Base-by-base conservation (phyloP, 2,888 invertebrate genomes). In the Andrena haemorrhoa region DNA sequence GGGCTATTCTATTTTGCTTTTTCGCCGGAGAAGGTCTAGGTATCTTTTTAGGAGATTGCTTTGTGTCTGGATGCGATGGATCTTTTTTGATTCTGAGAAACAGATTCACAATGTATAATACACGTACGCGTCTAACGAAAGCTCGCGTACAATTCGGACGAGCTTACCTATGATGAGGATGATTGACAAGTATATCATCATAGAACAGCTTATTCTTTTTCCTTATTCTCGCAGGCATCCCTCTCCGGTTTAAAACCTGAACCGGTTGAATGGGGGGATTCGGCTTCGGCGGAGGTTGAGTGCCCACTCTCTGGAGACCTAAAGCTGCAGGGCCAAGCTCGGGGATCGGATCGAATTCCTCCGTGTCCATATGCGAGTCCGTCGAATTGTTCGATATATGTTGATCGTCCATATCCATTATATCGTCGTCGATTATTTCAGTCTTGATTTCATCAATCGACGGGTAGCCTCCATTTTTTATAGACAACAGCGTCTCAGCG, bases 121-220 rank as follows among this genome's bases (percentile, higher is more conserved):
- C 47, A 35, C 47, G 2, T 2, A 23, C 61, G 20, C 26, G 35
- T 63, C 69, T 23, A 26, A 31, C 56, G 26, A 10, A 23, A n/a
- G n/a, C 1, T 16, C 29, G 33, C 3, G n/a, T 7, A 3, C 4
- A 16, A 35, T 20, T 2, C 8, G 0, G 12, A 47, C 31, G 68
- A 65, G 79, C 71, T 85, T 85, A 96, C 89, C 96, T 95, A 65
- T 97, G 96, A 90, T 97, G 97, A 60, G 97, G 96, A 83, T 96
- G 97, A 91, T 97, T 97, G 26, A 98, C 96, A 90, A 97, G 96
- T 92, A 98, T 97, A 93, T 98, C 98, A 93, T 98, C 98, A 94
- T 96, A 98, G 93, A 98, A 98, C 74, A 98, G 95, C 90, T 96
- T 96, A 93, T 98, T 98, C 92, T 97, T 97, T 94, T 98, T 98